phyloP scores from a whole-genome alignment of 1,140 invertebrate genomes.

The Drosophila prosaltans region DNA sequence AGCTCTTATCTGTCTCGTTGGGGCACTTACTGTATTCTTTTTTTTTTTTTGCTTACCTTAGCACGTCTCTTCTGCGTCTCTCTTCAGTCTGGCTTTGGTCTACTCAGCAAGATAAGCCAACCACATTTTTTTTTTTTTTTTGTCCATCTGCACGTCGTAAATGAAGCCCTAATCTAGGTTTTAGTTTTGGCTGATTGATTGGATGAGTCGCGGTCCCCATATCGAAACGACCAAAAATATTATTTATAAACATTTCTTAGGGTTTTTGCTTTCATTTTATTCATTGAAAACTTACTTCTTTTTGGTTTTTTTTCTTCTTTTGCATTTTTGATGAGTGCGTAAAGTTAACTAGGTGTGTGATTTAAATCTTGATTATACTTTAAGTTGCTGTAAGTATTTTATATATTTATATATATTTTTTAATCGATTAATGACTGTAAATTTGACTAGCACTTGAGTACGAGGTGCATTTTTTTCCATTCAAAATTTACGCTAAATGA shows the following conservation, averaged over 20 bases:
- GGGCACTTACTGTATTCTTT: constrained; percentile 18
- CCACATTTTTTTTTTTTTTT: not conserved
- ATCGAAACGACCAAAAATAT: not conserved
- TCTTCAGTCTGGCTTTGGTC: constrained; percentile 36
- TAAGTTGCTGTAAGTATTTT: constrained; percentile 27
- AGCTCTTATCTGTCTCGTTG: constrained; percentile 38
- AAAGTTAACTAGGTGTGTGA: constrained; percentile 64
- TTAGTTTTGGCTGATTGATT: constrained; percentile 24
- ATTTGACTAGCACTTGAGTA: constrained; percentile 60
- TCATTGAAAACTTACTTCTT: constrained; percentile 13
- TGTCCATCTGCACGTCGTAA: constrained; percentile 5
- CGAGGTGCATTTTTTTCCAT: constrained; percentile 36
- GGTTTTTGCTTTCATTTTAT: constrained; percentile 40
- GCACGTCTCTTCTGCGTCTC: constrained; percentile 48
- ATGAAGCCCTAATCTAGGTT: constrained; percentile 9
- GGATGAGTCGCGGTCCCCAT: constrained; percentile 29
- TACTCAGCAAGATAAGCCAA: constrained; percentile 13
- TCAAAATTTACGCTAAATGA: constrained; percentile 71
- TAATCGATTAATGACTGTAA: constrained; percentile 42
- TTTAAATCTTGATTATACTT: constrained; percentile 45
- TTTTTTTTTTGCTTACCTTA: constrained; percentile 13
- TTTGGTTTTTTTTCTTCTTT: constrained; percentile 13
- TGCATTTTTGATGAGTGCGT: constrained; percentile 42
- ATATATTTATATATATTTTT: not conserved
- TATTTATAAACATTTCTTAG: constrained; percentile 23